Conservation (phyloP, 2,797 vertebrate species). For the Xenops minutus region DNA sequence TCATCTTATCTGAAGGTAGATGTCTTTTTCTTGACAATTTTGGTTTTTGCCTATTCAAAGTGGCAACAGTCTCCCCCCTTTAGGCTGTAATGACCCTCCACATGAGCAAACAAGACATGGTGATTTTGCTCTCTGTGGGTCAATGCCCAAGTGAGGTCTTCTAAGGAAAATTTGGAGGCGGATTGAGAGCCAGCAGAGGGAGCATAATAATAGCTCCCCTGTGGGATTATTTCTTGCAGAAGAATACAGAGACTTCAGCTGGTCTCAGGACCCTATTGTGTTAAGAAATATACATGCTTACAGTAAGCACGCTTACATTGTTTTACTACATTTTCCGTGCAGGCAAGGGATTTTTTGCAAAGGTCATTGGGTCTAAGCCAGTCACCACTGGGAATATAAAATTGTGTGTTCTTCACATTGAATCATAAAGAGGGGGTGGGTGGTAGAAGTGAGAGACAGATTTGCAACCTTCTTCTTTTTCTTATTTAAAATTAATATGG, state of each 20-base stretch:
- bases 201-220: constrained; percentile 30
- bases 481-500: not conserved
- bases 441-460: not conserved
- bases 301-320: constrained; percentile 47
- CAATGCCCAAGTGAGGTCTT: not conserved
- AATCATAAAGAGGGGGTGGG: not conserved
- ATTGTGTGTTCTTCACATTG: not conserved
- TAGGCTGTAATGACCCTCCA: not conserved
- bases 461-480: not conserved
- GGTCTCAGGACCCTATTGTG: constrained; percentile 37
- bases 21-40: not conserved
- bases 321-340: constrained; percentile 49
- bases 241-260: constrained; percentile 12
- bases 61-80: not conserved
- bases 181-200: constrained; percentile 31
- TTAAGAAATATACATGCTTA: constrained; percentile 42
- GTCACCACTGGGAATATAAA: constrained; percentile 41
- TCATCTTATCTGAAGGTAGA: not conserved
- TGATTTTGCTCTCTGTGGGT: not conserved
- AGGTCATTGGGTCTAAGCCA: constrained; percentile 43
- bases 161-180: not conserved
- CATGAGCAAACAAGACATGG: not conserved
- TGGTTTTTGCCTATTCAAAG: not conserved
- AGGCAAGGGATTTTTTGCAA: constrained; percentile 40
- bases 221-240: constrained; percentile 13